A percentile compares a stretch with the other conserved stretches of the same genome.
Evolutionary conservation across 2,797 vertebrate genomes (phyloP).

Genomic region (Hippoglossus hippoglossus): DNA sequence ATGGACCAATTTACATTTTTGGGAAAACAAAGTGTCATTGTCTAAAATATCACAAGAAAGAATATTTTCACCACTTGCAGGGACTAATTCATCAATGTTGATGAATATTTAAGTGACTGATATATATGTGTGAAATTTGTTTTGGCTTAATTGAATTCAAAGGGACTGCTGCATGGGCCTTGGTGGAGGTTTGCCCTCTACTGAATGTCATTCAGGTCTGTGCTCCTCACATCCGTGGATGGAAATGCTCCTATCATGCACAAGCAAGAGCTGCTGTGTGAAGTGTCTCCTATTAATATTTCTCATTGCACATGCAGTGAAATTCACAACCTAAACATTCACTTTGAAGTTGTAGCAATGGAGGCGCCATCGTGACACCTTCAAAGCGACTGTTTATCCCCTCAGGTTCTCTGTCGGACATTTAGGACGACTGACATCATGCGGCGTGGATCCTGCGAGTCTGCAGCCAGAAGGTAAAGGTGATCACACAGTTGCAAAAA

Average conservation of each 20-base stretch:
- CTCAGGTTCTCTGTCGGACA: constrained; percentile 41
- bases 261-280: constrained; percentile 1
- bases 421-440: constrained; percentile 34
- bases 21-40: no score
- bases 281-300: constrained; percentile 36
- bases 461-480: constrained; percentile 7
- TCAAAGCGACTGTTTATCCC: constrained; percentile 66
- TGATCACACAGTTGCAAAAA: no score
- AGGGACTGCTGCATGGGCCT: no score
- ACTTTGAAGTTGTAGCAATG: constrained; percentile 70
- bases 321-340: constrained; percentile 61
- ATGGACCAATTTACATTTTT: no score
- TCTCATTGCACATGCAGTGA: constrained; percentile 36
- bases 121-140: neutral
- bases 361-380: constrained; percentile 54
- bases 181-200: no score
- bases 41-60: no score
- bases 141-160: no score
- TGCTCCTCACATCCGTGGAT: neutral
- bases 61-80: no score
- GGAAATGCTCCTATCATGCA: no score
- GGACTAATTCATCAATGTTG: no score
- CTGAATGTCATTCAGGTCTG: neutral
- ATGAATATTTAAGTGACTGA: neutral
- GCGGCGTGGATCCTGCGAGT: constrained; percentile 17